These are phyloP conservation scores for Callipepla squamata DNA, from an alignment of 2,113 vertebrate genomes.

Conservation along the genomic window DNA sequence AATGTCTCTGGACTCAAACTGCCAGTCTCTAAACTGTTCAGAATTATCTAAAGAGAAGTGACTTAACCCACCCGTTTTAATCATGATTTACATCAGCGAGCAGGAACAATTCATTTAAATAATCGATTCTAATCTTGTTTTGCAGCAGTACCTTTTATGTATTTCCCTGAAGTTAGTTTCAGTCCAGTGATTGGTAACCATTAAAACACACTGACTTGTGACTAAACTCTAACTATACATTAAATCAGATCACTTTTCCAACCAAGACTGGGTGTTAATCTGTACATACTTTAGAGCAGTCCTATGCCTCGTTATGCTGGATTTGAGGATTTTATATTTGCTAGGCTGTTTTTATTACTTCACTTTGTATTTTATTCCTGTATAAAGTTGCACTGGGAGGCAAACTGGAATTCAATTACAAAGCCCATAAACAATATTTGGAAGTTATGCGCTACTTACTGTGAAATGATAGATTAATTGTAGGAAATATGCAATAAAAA, in stretches of 20 bases:
- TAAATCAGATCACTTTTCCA: slow-evolving; percentile 19
- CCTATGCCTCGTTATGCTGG: neutral
- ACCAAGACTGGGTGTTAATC: neutral
- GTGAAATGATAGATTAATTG: neutral
- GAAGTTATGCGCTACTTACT: neutral
- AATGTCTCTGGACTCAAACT: neutral
- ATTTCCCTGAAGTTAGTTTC: slow-evolving; percentile 53
- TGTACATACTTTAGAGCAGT: neutral
- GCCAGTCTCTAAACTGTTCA: neutral
- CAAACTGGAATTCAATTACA: neutral
- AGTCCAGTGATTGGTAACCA: slow-evolving; percentile 32
- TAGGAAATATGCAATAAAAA: neutral
- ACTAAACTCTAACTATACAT: slow-evolving; percentile 11
- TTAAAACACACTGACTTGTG: slow-evolving; percentile 40
- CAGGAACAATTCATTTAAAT: slow-evolving; percentile 67
- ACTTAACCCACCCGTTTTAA: slow-evolving; percentile 45
- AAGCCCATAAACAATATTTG: neutral
- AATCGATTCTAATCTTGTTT: slow-evolving; percentile 63
- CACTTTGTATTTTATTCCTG: neutral
- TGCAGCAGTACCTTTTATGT: slow-evolving; percentile 50
- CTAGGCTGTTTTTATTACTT: neutral
- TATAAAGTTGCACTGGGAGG: neutral
- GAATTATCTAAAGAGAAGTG: slow-evolving; percentile 50
- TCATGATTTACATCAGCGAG: slow-evolving; percentile 54
- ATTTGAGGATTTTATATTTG: neutral